Base-by-base conservation (phyloP, 2,888 invertebrate genomes). In the Netelia virgata region DNA sequence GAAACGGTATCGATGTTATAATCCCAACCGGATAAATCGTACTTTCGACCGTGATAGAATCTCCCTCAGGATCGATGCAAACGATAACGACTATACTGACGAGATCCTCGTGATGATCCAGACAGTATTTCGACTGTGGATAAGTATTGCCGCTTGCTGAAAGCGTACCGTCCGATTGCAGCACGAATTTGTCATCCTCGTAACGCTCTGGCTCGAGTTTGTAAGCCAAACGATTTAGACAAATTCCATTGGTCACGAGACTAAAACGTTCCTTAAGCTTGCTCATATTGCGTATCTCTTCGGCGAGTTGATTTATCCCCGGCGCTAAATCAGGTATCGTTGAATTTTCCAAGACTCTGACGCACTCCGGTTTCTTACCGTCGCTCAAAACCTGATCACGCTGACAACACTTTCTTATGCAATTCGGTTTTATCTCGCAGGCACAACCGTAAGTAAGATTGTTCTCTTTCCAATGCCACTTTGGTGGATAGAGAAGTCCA, bases 1-100 rank as follows among this genome's bases (percentile, higher is more conserved):
- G 95, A 88, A 97, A 97, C 1, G 97, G 97, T 81, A 96, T 95
- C 1, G 97, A 97, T 23, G 97, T 94, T 2, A 96, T 93, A 92
- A 97, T 95, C 76, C 96, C 97, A n/a, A 89, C 63, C 1, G 88
- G 89, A 80, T 89, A 89, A 8, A 92, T 53, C 1, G 86, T 81
- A 9, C 70, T 78, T 3, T 73, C 70, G 2, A 68, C 64, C 18
- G 73, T 50, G 10, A 66, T 9, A 47, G 75, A 6, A 84, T 79
- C 77, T 6, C 43, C 10, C 20, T 63, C 53, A 10, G 75, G 73
- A 43, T 78, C 64, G 8, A 43, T 3, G 61, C 92, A 93, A 0
- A 90, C 88, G 16, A 91, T 11, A 1, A 88, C 90, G 8, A 74
- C 83, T 1, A 92, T 81, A 1, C 69, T 83, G 1, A 80, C 36